Base-by-base conservation (phyloP, 2,888 invertebrate genomes). In the Acholoe squamosa region DNA sequence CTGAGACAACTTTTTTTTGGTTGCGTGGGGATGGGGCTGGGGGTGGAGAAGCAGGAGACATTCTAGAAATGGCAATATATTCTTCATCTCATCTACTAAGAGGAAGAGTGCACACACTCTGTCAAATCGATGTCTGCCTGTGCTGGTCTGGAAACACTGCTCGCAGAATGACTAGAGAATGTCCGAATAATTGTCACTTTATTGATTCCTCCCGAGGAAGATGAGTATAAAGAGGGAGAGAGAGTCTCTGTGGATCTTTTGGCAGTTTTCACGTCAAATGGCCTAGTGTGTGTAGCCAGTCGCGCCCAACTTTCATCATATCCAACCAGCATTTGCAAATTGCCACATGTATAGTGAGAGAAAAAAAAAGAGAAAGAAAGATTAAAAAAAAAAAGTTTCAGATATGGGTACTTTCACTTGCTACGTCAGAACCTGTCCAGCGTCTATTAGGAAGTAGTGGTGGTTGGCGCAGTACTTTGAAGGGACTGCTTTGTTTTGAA, bases 31-130 rank as follows among this genome's bases (percentile, higher is more conserved):
- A n/a, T n/a, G n/a, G n/a, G n/a, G n/a, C n/a, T n/a, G 61, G 61
- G 61, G 61, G 61, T 0, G n/a, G 61, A 14, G 61, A 14, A 19
- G n/a, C 22, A n/a, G 61, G 3, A 61, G 71, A 3, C 71, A 22
- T n/a, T 71, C 25, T 71, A 14, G 25, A 14, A 71, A 71, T 28
- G 71, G 71, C 71, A 71, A 71, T 71, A 71, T 71, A 71, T 71
- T 71, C 31, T 71, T 71, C 71, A 71, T 71, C 71, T 71, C 71
- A 71, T 71, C 71, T 71, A 28, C 71, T 71, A 71, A 71, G 71
- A 28, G 71, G 71, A 3, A 25, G 71, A 71, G 71, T n/a, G 71
- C 16, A 28, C 25, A 1, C 71, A 71, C 71, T 25, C 7, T 28
- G 25, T 28, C 71, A n/a, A 71, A 71, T 71, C 71, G 25, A 71